Conservation (phyloP, 2,797 vertebrate genomes). For the Corythornis leucogaster region DNA sequence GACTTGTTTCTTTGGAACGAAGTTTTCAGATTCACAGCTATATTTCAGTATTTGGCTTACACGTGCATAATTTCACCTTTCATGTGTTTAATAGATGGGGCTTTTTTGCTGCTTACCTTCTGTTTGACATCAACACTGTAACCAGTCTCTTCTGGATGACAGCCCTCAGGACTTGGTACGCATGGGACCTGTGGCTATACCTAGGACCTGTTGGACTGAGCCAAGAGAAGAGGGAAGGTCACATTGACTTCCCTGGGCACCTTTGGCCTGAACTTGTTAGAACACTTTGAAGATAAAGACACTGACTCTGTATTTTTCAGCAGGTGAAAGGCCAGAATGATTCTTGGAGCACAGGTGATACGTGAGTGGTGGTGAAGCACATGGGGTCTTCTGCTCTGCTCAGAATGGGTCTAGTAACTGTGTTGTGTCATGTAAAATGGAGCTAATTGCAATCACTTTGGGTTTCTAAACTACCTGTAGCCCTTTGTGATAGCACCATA, state of each 20-base stretch:
- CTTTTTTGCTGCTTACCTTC: conserved; percentile 23
- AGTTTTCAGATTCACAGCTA: conserved; percentile 33
- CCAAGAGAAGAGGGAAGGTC: neutral
- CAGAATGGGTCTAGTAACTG: neutral
- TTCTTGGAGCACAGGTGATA: neutral
- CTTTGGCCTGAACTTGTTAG: neutral
- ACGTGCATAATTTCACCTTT: neutral
- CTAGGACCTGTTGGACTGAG: neutral
- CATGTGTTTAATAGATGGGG: conserved; percentile 35
- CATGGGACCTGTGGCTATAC: neutral
- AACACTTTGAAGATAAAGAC: neutral
- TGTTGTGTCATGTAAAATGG: neutral
- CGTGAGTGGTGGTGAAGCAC: neutral
- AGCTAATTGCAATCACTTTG: neutral
- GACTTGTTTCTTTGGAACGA: conserved; percentile 23
- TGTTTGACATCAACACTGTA: neutral
- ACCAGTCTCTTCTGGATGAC: neutral
- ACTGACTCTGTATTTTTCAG: neutral
- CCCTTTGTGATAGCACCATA: neutral
- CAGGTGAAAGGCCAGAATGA: neutral
- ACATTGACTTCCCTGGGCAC: neutral
- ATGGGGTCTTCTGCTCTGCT: neutral
- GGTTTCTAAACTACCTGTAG: neutral
- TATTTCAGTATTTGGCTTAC: conserved; percentile 16
- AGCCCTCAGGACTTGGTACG: neutral